A percentile compares a stretch with the other conserved stretches of the same genome.
Evolutionary conservation across 2,797 vertebrate species (phyloP).

Genomic region (Caiman crocodilus): DNA sequence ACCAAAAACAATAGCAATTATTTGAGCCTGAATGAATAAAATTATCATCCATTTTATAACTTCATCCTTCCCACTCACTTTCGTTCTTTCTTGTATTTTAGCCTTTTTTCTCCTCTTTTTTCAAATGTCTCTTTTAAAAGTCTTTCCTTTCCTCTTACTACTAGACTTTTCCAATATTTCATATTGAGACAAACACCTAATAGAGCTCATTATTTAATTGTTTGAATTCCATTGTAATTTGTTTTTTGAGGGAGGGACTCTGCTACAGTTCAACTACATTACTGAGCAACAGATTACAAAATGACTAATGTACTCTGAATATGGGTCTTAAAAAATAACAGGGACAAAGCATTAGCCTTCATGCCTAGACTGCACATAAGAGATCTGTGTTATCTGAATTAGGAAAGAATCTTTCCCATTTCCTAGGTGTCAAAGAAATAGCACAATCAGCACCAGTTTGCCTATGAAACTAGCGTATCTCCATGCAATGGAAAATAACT

Average conservation of each 20-base stretch:
- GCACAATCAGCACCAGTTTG: no score
- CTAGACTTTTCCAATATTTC: background rate
- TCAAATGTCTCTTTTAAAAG: background rate
- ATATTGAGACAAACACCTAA: background rate
- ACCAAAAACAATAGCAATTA: background rate
- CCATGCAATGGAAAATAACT: background rate
- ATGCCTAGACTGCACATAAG: background rate
- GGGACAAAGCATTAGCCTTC: background rate
- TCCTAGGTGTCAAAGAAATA: background rate
- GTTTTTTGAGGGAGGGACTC: background rate
- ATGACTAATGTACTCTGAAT: background rate
- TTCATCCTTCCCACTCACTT: background rate
- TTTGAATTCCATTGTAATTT: background rate
- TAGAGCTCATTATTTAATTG: background rate
- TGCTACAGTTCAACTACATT: background rate
- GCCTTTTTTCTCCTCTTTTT: background rate
- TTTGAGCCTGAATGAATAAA: background rate
- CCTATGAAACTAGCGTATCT: no score
- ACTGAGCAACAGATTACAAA: background rate
- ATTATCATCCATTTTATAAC: background rate
- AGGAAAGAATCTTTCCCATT: background rate
- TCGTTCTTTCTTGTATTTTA: background rate
- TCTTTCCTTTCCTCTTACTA: background rate
- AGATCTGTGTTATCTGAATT: background rate
- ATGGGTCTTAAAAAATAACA: background rate